Percentiles rank a stretch among this genome's conserved stretches.
Conservation (phyloP, 92 coral and sea anemone genomes). For the Umimayanthus kanabou region DNA sequence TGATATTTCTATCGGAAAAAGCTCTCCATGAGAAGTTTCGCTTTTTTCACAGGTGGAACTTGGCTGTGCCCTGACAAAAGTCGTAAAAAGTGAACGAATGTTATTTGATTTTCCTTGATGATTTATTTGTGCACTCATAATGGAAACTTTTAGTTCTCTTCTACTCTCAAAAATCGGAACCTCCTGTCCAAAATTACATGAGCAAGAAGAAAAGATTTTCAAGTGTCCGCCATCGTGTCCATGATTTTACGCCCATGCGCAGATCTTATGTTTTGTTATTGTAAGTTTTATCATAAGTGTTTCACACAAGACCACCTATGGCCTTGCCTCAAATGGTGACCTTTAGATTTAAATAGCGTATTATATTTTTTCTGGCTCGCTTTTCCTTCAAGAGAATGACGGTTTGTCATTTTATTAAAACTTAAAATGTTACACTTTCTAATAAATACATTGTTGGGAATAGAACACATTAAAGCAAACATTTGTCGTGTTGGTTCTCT, state of each 20-base stretch:
- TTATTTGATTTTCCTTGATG: conserved; percentile 82
- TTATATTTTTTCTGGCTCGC: conserved; percentile 7
- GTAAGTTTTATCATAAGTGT: not conserved
- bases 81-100: conserved; percentile 78
- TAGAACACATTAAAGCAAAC: conserved; percentile 15
- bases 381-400: conserved; percentile 3
- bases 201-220: conserved; percentile 33
- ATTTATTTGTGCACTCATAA: conserved; percentile 80
- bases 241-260: conserved; percentile 35
- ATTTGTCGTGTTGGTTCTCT: not conserved
- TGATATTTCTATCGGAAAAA: conserved; percentile 61
- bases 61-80: conserved; percentile 79
- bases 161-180: conserved; percentile 54
- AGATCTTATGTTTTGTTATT: conserved; percentile 1
- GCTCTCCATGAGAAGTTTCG: conserved; percentile 77
- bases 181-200: conserved; percentile 53
- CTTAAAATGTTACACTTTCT: conserved; percentile 22
- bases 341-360: conserved; percentile 10
- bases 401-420: conserved; percentile 9
- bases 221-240: conserved; percentile 18
- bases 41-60: conserved; percentile 65
- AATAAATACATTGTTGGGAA: conserved; percentile 6
- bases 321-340: conserved; percentile 6
- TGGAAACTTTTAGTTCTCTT: conserved; percentile 49
- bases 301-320: conserved; percentile 3